Evolutionary conservation across 2,113 vertebrate species (phyloP), one percentile per base, ranked within the genome.

Genomic region (Trochalopteron elliotii): DNA sequence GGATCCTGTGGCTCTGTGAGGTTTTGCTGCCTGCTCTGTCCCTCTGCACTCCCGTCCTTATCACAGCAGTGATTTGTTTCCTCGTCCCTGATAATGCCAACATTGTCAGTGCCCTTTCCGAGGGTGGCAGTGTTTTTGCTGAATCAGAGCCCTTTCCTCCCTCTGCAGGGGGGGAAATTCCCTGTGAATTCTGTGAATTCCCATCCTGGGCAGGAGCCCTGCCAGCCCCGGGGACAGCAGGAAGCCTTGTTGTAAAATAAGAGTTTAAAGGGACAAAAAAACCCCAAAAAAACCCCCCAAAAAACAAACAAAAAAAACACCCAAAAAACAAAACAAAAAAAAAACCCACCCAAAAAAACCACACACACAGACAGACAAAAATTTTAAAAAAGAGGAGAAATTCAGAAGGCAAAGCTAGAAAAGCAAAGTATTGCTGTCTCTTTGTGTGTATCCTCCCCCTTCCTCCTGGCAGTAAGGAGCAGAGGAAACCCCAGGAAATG

Each of bases 131-230:
- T 57, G 22, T 70, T 61, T 80, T 78, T 42, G 61, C 94, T 90
- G 82, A 86, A 88, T 93, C 90, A 93, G 45, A 93, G 79, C 90
- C 76, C 61, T 83, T 60, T 55, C 78, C 93, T 61, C 55, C 56
- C n/a, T 63, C 42, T 12, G 61, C 91, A 39, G 25, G 11, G 25
- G n/a, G n/a, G n/a, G n/a, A n/a, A n/a, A n/a, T n/a, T n/a, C n/a
- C n/a, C n/a, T n/a, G n/a, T n/a, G n/a, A n/a, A n/a, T n/a, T n/a
- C 83, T 39, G 39, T 13, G 64, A 50, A 74, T 74, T 74, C 67
- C 91, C 83, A 44, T 68, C 91, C 83, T 24, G 33, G 9, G 20
- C 67, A 25, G 49, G 78, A 92, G 86, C 79, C 20, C 75, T 78
- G 80, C 90, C 93, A 94, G 39, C 50, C 64, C 50, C 10, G 0